Percentiles rank a stretch among this genome's conserved stretches.
These are phyloP conservation scores for Meloidogyne floridensis DNA, from an alignment of 1,140 invertebrate species.

Conservation along the genomic window DNA sequence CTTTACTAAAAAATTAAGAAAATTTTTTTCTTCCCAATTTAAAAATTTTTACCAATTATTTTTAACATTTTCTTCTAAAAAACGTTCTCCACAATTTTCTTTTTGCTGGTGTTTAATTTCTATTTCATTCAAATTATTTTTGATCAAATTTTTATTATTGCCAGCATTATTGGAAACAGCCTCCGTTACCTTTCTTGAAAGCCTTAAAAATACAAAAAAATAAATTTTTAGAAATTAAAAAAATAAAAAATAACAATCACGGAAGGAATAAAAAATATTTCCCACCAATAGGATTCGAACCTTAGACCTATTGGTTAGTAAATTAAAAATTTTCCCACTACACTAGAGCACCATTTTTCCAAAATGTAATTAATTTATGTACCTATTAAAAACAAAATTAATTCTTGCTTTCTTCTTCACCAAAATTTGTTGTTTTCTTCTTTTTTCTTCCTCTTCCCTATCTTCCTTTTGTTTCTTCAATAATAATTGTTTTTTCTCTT, in stretches of 20 bases:
- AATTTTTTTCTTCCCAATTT: background rate
- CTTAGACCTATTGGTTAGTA: no score
- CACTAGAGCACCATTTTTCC: no score
- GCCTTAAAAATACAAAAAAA: constrained; percentile 27
- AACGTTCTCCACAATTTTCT: background rate
- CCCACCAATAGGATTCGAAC: no score
- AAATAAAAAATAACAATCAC: background rate
- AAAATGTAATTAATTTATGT: background rate
- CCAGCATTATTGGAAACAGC: constrained; percentile 28
- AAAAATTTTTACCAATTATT: background rate
- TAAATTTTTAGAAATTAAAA: background rate
- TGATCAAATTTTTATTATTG: background rate
- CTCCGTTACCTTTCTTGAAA: constrained; percentile 41
- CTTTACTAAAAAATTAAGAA: background rate
- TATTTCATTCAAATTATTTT: background rate
- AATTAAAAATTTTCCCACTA: no score
- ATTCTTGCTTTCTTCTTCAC: constrained; percentile 40
- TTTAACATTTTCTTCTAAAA: background rate
- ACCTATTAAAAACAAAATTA: constrained; percentile 48
- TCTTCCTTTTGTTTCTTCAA: constrained; percentile 15
- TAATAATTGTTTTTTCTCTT: background rate
- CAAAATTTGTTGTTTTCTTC: constrained; percentile 40
- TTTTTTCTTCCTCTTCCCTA: constrained; percentile 17
- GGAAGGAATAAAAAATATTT: no score
- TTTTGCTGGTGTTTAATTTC: background rate